phyloP scores from a whole-genome alignment of 2,797 vertebrate species.

The Cirrhinus molitorella region DNA sequence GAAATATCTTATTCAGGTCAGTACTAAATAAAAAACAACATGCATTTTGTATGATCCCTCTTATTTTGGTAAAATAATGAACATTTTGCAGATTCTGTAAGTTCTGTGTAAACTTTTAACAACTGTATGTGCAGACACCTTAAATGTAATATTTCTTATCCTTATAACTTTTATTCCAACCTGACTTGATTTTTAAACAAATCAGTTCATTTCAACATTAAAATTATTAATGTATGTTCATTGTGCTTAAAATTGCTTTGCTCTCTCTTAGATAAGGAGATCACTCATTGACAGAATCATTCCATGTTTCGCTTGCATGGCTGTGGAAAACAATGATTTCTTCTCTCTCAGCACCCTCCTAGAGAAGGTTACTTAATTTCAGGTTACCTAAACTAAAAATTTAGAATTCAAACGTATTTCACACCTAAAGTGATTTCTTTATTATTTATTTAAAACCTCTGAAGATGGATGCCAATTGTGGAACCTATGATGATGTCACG shows the following conservation, averaged over 20 bases:
- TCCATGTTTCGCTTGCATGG: conserved; percentile 31
- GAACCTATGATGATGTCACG: conserved; percentile 33
- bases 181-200: not conserved
- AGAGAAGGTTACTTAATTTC: conserved; percentile 28
- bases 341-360: conserved; percentile 31
- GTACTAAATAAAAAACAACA: too few species aligned
- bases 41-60: too few species aligned
- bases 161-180: not conserved
- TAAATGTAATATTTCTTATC: not conserved
- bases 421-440: not conserved
- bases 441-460: not conserved
- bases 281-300: conserved; percentile 20
- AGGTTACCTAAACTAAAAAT: not conserved
- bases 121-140: too few species aligned
- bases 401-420: not conserved
- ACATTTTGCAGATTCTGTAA: too few species aligned
- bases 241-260: not conserved
- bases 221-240: not conserved
- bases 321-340: conserved; percentile 51
- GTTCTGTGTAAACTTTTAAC: too few species aligned
- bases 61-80: too few species aligned
- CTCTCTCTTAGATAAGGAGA: conserved; percentile 16
- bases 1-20: too few species aligned
- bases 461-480: conserved; percentile 21
- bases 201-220: not conserved